Evolutionary conservation across 1,140 invertebrate species (phyloP), one percentile per base, ranked within the genome.

Genomic region (Pissodes strobi): DNA sequence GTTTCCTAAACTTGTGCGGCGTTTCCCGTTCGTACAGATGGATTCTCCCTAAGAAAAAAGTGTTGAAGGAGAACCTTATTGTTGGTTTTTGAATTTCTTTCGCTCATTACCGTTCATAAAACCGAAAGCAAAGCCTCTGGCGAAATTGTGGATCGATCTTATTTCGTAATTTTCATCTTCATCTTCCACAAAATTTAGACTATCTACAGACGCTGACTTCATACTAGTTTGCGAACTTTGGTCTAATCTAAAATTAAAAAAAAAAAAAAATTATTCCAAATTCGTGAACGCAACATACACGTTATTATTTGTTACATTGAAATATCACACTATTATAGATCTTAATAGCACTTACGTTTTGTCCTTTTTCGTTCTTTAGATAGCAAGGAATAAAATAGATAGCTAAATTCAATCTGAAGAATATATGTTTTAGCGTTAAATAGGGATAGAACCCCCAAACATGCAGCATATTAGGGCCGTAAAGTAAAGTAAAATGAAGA

Each of bases 11-110:
- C 64, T 68, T 71, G 66, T 85, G 80, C 1, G 76, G 80, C 0
- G 82, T 82, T 62, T 85, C 83, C 67, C 85, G 87, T 72, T 89
- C 87, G 72, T 86, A 90, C 41, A 89, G 78, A 19, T 87, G 76
- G 0, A 90, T 81, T 39, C 34, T 58, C 2, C 63, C 63, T 65
- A 39, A 18, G 25, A 53, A 8, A 27, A n/a, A n/a, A n/a, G n/a
- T 19, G n/a, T n/a, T n/a, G n/a, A n/a, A n/a, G n/a, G n/a, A n/a
- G n/a, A n/a, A n/a, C n/a, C n/a, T n/a, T n/a, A n/a, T n/a, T n/a
- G n/a, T n/a, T n/a, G 30, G 9, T 13, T 37, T 13, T 37, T 9
- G 30, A 1, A 12, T 2, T 37, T 43, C 8, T 18, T 22, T 48
- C 9, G 22, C 2, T 48, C 18, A 48, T 17, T 84, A n/a, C 87